Conservation (phyloP, 2,113 vertebrate species). For the Grammomys dolichurus region DNA sequence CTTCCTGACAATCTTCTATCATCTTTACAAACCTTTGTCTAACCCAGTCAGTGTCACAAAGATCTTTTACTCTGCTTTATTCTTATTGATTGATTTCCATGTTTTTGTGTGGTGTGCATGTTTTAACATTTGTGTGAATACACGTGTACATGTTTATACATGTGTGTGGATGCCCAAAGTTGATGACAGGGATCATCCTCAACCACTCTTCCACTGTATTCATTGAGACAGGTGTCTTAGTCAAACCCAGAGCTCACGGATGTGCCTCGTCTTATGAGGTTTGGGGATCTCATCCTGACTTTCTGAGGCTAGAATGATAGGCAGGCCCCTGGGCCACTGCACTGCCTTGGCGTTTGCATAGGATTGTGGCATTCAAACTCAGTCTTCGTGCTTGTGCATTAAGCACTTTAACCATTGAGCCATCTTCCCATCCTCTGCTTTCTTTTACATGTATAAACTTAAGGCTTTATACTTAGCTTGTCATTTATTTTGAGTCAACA, state of each 20-base stretch:
- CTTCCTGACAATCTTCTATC: neutral
- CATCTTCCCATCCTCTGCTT: neutral
- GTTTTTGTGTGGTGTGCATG: neutral
- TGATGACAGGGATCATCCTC: neutral
- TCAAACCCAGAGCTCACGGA: neutral
- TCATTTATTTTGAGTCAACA: neutral
- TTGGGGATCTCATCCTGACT: neutral
- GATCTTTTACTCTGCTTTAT: constrained; percentile 2
- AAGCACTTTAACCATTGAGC: neutral
- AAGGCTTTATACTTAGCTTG: constrained; percentile 15
- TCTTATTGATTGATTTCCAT: neutral
- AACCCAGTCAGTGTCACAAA: neutral
- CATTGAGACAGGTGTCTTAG: neutral
- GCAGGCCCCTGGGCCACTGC: neutral
- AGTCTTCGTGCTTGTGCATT: neutral
- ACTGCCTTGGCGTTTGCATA: neutral
- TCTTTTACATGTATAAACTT: neutral
- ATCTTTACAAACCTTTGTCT: neutral
- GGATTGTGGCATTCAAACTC: neutral
- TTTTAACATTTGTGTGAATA: neutral
- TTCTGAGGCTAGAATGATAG: neutral
- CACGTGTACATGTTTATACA: neutral
- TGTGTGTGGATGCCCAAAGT: neutral
- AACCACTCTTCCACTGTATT: neutral
- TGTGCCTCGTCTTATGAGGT: neutral